Evolutionary conservation across 2,797 vertebrate genomes (phyloP).

Genomic region (Orientallactaga sibirica): DNA sequence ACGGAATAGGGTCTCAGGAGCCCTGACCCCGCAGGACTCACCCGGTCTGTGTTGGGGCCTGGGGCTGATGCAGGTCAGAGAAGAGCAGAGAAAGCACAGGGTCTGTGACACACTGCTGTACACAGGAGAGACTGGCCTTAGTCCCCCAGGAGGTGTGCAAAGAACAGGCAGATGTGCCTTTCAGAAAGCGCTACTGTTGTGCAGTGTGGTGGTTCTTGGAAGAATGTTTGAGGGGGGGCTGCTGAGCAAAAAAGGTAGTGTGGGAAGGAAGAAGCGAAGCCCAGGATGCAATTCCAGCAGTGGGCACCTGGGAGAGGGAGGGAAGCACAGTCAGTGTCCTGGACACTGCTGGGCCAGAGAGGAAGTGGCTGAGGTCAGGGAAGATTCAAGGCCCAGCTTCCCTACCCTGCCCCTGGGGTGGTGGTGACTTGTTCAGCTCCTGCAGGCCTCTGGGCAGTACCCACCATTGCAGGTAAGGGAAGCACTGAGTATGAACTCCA

Average conservation of each 20-base stretch:
- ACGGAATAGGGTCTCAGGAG: neutral
- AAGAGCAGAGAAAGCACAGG: neutral
- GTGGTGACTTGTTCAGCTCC: too few relatives aligned
- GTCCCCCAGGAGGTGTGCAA: too few relatives aligned
- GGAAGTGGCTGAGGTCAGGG: neutral
- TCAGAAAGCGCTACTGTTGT: neutral
- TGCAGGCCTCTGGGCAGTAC: neutral
- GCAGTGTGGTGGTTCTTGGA: neutral
- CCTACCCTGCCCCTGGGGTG: neutral
- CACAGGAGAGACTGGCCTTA: neutral
- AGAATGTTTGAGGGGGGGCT: neutral
- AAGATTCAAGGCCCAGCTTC: neutral
- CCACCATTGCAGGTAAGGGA: neutral
- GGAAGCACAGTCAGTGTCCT: neutral
- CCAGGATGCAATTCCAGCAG: neutral
- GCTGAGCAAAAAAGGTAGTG: neutral
- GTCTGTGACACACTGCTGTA: neutral
- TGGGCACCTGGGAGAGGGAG: neutral
- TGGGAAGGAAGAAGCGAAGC: neutral
- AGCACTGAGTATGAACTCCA: neutral
- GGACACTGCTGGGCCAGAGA: neutral
- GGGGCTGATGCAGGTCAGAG: too few relatives aligned
- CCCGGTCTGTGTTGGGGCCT: too few relatives aligned
- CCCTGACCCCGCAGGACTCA: neutral
- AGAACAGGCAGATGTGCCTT: neutral